Base-by-base conservation (phyloP, 2,888 invertebrate genomes). In the Orchesella flavescens region DNA sequence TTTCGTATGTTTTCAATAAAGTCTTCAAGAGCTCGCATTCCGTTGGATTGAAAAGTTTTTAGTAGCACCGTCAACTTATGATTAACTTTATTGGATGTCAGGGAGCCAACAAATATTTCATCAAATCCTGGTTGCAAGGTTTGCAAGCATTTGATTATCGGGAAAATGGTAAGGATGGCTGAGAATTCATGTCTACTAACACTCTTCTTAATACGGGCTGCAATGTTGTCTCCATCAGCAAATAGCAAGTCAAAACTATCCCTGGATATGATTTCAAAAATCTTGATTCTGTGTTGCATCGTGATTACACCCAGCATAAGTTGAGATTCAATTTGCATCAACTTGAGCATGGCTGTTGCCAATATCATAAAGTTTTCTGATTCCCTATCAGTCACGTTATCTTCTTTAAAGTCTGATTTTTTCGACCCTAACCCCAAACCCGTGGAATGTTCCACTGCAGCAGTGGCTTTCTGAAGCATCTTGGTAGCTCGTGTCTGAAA, bases 21-120 rank as follows among this genome's bases (percentile, higher is more conserved):
- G 89, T 97, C 97, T 90, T 98, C 97, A 88, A 98, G 90, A 10
- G 96, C 95, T 90, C 95, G 95, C 49, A 95, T 93, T 80, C 97
- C 97, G 63, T 76, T 84, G 0, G 76, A 79, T 71, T 88, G 87
- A 65, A 88, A 88, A 0, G 87, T 88, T 77, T 87, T 87, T 10
- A 88, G 68, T 7, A 88, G 63, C 0, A 78, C 78, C 0, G 86
- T 89, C 24, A 88, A 72, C 53, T 87, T 87, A 55, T 79, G 79
- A 77, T 88, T 84, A 12, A 93, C 92, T 85, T 93, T 92, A 84
- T 94, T 92, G 87, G 93, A 92, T 75, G 93, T 91, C 91, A 94
- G 93, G 88, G 94, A 94, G 68, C 93, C 93, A 89, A 94, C 94
- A 24, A 95, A 92, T 2, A 95, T 94, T 74, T 94, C 92, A 89